These are phyloP conservation scores for Caenorhabditis auriculariae DNA, from an alignment of 2,888 invertebrate genomes.

Conservation along the genomic window DNA sequence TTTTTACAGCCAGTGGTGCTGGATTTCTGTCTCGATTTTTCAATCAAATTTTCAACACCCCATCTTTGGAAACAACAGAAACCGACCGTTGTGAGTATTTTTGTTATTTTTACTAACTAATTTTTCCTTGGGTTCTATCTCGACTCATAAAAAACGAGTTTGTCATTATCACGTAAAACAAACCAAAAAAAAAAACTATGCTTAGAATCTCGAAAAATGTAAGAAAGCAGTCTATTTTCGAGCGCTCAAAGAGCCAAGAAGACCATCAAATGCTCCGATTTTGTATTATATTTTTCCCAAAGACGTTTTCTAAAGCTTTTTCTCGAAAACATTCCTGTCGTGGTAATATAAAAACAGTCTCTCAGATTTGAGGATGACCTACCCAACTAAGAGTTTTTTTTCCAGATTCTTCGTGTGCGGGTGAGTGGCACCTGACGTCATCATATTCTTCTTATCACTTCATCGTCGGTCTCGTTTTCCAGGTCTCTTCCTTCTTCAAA, in stretches of 20 bases:
- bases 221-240: too few relatives aligned
- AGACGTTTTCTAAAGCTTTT: too few relatives aligned
- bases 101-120: not conserved
- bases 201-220: too few relatives aligned
- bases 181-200: too few relatives aligned
- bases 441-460: conserved; percentile 89
- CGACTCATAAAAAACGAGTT: too few relatives aligned
- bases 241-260: too few relatives aligned
- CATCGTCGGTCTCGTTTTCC: conserved; percentile 77
- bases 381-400: too few relatives aligned
- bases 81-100: conserved; percentile 45
- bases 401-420: conserved; percentile 58
- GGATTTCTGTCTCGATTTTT: conserved; percentile 51
- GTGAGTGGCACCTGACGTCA: conserved; percentile 71
- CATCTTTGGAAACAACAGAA: conserved; percentile 39
- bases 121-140: too few relatives aligned
- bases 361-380: not conserved
- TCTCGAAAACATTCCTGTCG: too few relatives aligned
- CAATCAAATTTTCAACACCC: conserved; percentile 45
- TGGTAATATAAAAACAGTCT: not conserved
- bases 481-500: conserved; percentile 8
- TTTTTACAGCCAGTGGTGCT: conserved; percentile 15
- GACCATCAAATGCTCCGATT: too few relatives aligned
- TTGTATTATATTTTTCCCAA: too few relatives aligned
- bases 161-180: too few relatives aligned